These are phyloP conservation scores for Luscinia luscinia DNA, from an alignment of 2,797 vertebrate genomes.

Conservation along the genomic window DNA sequence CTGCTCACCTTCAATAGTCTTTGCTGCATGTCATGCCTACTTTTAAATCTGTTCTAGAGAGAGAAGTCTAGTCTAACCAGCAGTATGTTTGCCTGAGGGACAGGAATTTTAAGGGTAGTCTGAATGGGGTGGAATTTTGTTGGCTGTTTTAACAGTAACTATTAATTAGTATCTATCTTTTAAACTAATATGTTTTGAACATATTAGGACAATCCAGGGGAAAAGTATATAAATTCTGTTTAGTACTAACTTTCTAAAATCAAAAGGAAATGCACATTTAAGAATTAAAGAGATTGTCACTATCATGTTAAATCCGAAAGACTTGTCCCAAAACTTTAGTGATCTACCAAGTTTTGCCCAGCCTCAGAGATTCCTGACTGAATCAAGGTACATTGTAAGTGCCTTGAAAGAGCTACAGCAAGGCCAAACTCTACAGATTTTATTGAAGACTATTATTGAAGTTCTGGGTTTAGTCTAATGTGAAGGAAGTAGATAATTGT, in stretches of 20 bases:
- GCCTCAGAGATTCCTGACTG: background rate
- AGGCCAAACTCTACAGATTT: background rate
- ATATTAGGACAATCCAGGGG: background rate
- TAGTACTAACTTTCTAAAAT: background rate
- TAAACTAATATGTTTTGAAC: background rate
- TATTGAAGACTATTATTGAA: background rate
- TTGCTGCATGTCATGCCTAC: background rate
- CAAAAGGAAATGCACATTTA: background rate
- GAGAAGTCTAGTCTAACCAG: background rate
- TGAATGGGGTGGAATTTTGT: background rate
- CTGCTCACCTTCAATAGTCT: background rate
- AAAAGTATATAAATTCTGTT: background rate
- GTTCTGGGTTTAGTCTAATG: background rate
- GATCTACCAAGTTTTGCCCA: background rate
- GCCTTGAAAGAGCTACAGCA: background rate
- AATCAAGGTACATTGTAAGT: background rate
- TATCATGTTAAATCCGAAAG: background rate
- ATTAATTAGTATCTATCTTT: background rate
- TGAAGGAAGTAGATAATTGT: background rate
- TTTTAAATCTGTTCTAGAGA: background rate
- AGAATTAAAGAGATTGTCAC: background rate
- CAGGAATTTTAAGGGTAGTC: background rate
- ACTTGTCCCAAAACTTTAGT: background rate
- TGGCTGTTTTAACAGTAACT: background rate
- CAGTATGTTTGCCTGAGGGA: background rate